Base-by-base conservation (phyloP, 2,888 invertebrate genomes). In the Rotaria sp. region DNA sequence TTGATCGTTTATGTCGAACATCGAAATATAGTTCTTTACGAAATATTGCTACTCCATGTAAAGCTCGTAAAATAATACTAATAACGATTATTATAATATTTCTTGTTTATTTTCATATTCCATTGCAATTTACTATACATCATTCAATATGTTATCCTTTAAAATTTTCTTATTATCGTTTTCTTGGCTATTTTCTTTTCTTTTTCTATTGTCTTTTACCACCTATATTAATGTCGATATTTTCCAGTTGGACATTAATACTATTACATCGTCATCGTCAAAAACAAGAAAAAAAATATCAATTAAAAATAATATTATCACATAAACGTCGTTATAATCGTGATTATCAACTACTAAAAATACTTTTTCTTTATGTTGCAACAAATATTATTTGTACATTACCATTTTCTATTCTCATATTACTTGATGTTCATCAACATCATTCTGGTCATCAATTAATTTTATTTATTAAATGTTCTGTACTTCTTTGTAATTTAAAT, bases 1-100 rank as follows among this genome's bases (percentile, higher is more conserved):
- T 67, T 18, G 67, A 67, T 67, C 67, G 67, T 18, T 67, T 67
- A 30, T 67, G 67, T 67, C 67, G 67, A 67, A 67, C 67, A 35
- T 67, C 67, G 15, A 35, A 30, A 67, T 67, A 67, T 67, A 30
- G 30, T 15, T 18, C 15, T 2, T 5, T 67, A 35, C 30, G 67
- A 30, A 35, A 15, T 3, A 67, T 67, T 35, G 67, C 67, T 1
- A 67, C 35, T 35, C n/a, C n/a, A 35, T 18, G 15, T 15, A 67
- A 0, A 67, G 67, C 67, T 13, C 67, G 15, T 35, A 1, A 5
- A 18, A 18, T 67, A 18, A 13, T 35, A 18, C 8, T 67, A 18
- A 5, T 67, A 5, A 67, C 30, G 5, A 35, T n/a, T 67, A 2
- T 35, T 30, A 30, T 67, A 10, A 26, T 67, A 5, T 35, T 30